Conservation (phyloP, 2,113 vertebrate genomes). For the Hemichromis elongatus region DNA sequence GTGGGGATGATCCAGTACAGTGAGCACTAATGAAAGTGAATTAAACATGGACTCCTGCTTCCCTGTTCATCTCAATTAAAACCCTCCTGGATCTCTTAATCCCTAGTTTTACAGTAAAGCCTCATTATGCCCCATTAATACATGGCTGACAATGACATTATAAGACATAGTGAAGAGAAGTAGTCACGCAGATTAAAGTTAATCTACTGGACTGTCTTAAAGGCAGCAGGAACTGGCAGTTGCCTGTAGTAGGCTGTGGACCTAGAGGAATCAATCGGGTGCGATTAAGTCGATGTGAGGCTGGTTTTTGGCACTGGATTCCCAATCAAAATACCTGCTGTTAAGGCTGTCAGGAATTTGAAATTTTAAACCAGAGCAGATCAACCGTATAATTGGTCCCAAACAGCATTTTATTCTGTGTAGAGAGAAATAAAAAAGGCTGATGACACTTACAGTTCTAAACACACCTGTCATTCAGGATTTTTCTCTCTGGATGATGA, state of each 20-base stretch:
- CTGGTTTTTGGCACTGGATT: neutral
- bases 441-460: neutral
- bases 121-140: conserved; percentile 59
- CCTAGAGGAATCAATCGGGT: conserved; percentile 17
- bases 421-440: neutral
- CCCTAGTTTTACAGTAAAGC: conserved; percentile 13
- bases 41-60: conserved; percentile 1
- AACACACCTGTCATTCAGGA: conserved; percentile 2
- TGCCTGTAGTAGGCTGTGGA: neutral
- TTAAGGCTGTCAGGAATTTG: conserved; percentile 3
- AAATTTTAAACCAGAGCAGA: conserved; percentile 5
- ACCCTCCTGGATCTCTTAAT: conserved; percentile 17
- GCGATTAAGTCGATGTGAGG: conserved; percentile 10
- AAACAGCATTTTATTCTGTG: neutral
- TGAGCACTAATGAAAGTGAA: conserved; percentile 9
- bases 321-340: conserved; percentile 42
- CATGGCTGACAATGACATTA: conserved; percentile 31
- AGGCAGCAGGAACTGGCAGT: neutral
- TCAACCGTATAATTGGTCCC: conserved; percentile 36
- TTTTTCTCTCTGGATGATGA: neutral
- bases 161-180: neutral
- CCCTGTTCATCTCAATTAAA: conserved; percentile 27
- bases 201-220: conserved; percentile 7
- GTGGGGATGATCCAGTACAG: neutral
- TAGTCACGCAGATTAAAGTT: conserved; percentile 43